Evolutionary conservation across 2,888 invertebrate species (phyloP), one percentile per base, ranked within the genome.

Genomic region (Balanococcus diminutus): DNA sequence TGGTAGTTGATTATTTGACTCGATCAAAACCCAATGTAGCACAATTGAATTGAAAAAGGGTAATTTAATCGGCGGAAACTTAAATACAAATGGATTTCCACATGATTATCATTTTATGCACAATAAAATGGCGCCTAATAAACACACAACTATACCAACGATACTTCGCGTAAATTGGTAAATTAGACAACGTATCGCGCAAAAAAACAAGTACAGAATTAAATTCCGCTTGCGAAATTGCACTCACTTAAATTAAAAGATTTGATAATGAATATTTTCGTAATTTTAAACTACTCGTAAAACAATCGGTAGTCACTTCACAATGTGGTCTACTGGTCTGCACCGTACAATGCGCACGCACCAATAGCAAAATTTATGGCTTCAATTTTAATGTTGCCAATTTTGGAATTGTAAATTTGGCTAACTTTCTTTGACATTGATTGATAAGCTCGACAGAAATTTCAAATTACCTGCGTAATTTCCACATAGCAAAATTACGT

Each of bases 41-140:
- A 28, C 16, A 79, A 79, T 16, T 36, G 11, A 79, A 19, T 79
- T 36, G n/a, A 36, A 79, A 79, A 79, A 42, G 46, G 75, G 42
- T 46, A 1, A 32, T 31, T 28, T 16, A 82, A 51, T 42, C 19
- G 22, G 75, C 19, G 36, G 22, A 85, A 75, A 85, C 51, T 85
- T 75, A 75, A 46, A 75, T 75, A 75, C 75, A 46, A 39, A 14
- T 39, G n/a, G 39, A 79, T 72, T 46, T 79, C 85, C 85, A 85
- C 85, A 85, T 85, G 85, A 79, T 85, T 85, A 79, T 84, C 84
- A 84, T 84, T 85, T 85, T 85, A n/a, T 9, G 75, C 46, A 79
- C 32, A 51, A 79, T 31, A 85, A 85, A 85, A 85, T 85, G 85
- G 85, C 85, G 85, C 85, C 85, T 85, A 39, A 75, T 36, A 84